Base-by-base conservation (phyloP, 2,888 invertebrate genomes). In the Diaphora mendica region DNA sequence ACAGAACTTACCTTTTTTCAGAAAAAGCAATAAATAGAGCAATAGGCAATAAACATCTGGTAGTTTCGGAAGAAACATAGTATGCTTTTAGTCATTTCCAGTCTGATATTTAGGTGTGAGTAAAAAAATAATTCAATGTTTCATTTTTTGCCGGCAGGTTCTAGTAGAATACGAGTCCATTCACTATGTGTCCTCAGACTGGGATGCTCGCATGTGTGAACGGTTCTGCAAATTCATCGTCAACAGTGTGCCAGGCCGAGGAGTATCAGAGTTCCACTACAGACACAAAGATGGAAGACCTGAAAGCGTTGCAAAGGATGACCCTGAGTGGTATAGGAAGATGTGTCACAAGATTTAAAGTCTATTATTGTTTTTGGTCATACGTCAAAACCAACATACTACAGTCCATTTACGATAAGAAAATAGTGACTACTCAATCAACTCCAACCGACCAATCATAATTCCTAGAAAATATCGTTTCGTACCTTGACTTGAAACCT, bases 191-290 rank as follows among this genome's bases (percentile, higher is more conserved):
- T 97, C 97, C 0, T 96, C 96, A 68, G 96, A 97, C 71, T 96
- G 97, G 96, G 97, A 97, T 79, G 97, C 97, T 0, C 95, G 96
- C 66, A 96, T 97, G 92, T 96, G 96, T 80, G 97, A 97, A 88
- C 91, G 97, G 69, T 95, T 95, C 89, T 95, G 95, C 84, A 94
- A 93, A 84, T 96, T 92, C 86, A 79, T 87, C 0, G 96, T 97
- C 15, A 97, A 97, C 91, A 97, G 97, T 0, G 90, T 97, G 0
- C 94, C 95, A 0, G 98, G 98, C 0, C 96, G 96, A 77, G 98
- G 98, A 0, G 96, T 97, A 44, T 97, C 97, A 0, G 98, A 98
- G 91, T 97, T 97, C 94, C 96, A 97, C 86, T 98, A 98, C 90
- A 92, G 96, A 67, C 96, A 97, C 86, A 89, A 89, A 17, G 94